phyloP scores from a whole-genome alignment of 1,140 invertebrate species.

The Pinna nobilis region DNA sequence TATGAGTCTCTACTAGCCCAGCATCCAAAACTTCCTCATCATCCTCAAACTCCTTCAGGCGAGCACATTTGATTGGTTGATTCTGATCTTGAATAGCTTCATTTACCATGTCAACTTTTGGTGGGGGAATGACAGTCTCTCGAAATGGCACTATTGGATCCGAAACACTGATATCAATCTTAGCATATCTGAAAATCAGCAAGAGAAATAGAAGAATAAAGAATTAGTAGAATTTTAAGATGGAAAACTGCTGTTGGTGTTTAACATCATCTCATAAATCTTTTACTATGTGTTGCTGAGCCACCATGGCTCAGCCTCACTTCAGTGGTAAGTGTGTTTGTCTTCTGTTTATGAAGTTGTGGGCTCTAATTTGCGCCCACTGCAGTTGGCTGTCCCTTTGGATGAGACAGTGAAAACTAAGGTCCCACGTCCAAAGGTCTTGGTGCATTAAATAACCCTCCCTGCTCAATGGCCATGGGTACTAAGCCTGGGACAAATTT shows the following conservation, averaged over 20 bases:
- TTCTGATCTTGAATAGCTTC: conserved; percentile 84
- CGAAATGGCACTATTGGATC: conserved; percentile 97
- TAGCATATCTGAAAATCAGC: conserved; percentile 83
- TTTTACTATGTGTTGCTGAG: no score
- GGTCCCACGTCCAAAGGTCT: no score
- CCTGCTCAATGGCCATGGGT: no score
- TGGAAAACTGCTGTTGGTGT: neutral
- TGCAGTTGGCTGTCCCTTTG: no score
- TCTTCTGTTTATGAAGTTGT: no score
- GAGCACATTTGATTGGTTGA: conserved; percentile 56
- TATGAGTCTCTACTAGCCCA: conserved; percentile 79
- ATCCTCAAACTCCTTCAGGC: conserved; percentile 60
- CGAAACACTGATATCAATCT: conserved; percentile 92
- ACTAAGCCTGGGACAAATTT: no score
- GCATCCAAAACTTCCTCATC: conserved; percentile 68
- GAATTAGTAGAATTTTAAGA: neutral
- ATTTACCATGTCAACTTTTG: conserved; percentile 92
- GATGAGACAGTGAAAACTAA: no score
- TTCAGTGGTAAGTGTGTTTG: no score
- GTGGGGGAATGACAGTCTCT: conserved; percentile 92
- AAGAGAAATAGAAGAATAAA: neutral
- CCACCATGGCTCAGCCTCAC: no score
- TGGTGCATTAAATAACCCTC: no score
- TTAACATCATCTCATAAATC: no score
- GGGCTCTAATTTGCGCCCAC: no score